Conservation (phyloP, 2,888 invertebrate genomes). For the Dorcus hopei region DNA sequence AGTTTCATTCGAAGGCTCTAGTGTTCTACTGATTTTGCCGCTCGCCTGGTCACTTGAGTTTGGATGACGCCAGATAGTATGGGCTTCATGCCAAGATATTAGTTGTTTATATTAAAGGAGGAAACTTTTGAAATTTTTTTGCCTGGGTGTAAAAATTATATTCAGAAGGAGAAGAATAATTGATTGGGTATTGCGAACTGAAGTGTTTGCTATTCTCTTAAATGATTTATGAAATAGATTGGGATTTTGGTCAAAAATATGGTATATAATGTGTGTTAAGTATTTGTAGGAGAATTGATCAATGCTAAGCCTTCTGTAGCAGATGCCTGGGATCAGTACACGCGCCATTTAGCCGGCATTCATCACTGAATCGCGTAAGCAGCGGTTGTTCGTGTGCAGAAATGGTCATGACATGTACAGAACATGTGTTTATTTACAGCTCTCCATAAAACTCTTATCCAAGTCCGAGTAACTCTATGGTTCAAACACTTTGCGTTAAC, state of each 20-base stretch:
- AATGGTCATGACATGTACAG: slow-evolving; percentile 38
- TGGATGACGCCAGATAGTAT: no score
- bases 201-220: neutral
- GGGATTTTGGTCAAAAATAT: slow-evolving; percentile 18
- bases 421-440: slow-evolving; percentile 39
- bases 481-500: neutral
- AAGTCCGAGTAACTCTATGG: slow-evolving; percentile 19
- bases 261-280: slow-evolving; percentile 20
- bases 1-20: no score
- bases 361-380: slow-evolving; percentile 36
- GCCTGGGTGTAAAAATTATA: neutral
- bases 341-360: slow-evolving; percentile 38
- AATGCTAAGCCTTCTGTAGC: slow-evolving; percentile 34
- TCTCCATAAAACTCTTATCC: slow-evolving; percentile 31
- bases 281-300: slow-evolving; percentile 31
- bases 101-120: neutral
- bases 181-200: neutral
- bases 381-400: slow-evolving; percentile 34
- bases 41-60: no score
- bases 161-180: neutral
- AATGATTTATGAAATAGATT: slow-evolving; percentile 21
- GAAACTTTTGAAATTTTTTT: no score
- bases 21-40: no score
- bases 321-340: slow-evolving; percentile 34
- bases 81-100: no score